Evolutionary conservation across 2,113 vertebrate species (phyloP), one percentile per base, ranked within the genome.

Genomic region (Pituophis catenifer): DNA sequence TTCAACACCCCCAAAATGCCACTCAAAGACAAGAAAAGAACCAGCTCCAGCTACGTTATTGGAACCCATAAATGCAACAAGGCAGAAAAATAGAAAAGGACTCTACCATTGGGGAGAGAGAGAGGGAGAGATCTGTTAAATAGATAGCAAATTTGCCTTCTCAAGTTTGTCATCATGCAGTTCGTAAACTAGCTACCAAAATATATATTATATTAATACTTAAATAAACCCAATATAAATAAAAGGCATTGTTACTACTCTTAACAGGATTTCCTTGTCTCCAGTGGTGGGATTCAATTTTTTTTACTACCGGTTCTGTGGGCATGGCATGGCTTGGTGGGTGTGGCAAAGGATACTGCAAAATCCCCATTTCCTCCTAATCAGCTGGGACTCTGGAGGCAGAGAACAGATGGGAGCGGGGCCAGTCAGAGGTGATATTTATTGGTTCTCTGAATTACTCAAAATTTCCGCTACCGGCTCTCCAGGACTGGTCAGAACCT

Each of bases 191-290:
- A 23, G 65, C 48, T 55, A 86, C 55, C 87, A 94, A 94, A 57
- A 89, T 89, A 8, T 81, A 33, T 26, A 87, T 38, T 24, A 90
- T 38, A 88, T 85, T 90, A 94, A 85, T 58, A 44, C 3, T 81
- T 50, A 85, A 86, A 11, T 38, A 92, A 91, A 91, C 85, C 29
- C 90, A n/a, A 33, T 94, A 93, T 75, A 94, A 90, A 90, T 93
- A 93, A 89, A 89, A 70, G 3, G 13, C 62, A 85, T 95, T 89
- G n/a, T 86, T 92, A 70, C 29, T 92, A 58, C 8, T 90, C 57
- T 54, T 90, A 91, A 90, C 91, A 87, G 17, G 26, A 92, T 59
- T 23, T 65, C n/a, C 48, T 33, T 86, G 89, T 57, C 44, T 75
- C 75, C 93, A 50, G 48, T 50, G 48, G 5, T 50, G 48, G 48